phyloP scores from a whole-genome alignment of 2,888 invertebrate species.

The Monopis laevigella region DNA sequence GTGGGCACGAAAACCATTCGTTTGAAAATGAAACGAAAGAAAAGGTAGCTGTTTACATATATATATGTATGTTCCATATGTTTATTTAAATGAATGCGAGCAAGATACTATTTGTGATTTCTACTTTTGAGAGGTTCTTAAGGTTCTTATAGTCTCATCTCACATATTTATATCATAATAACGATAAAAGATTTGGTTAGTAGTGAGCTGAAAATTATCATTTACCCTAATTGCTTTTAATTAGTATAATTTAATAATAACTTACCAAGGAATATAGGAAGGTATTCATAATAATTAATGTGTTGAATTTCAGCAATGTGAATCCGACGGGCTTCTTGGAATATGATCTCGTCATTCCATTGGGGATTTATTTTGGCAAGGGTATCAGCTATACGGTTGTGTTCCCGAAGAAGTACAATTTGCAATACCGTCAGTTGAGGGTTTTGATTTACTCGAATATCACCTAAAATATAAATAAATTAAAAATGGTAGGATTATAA shows the following conservation, averaged over 20 bases:
- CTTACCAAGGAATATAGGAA: conserved; percentile 77
- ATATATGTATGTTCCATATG: too few species aligned
- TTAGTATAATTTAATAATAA: too few species aligned
- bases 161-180: background rate
- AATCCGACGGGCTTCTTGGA: conserved; percentile 78
- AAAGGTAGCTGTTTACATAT: too few species aligned
- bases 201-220: background rate
- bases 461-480: conserved; percentile 54
- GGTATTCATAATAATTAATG: conserved; percentile 80
- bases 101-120: too few species aligned
- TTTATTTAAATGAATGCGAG: too few species aligned
- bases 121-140: too few species aligned
- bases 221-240: too few species aligned
- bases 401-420: conserved; percentile 74
- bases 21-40: too few species aligned
- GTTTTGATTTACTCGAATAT: conserved; percentile 75
- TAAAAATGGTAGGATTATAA: too few species aligned
- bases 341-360: conserved; percentile 78
- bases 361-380: conserved; percentile 74
- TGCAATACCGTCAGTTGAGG: conserved; percentile 77
- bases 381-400: conserved; percentile 74
- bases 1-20: too few species aligned
- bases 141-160: too few species aligned
- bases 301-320: conserved; percentile 75
- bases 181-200: background rate